phyloP scores from a whole-genome alignment of 2,888 invertebrate genomes.

The Drosophila robusta region DNA sequence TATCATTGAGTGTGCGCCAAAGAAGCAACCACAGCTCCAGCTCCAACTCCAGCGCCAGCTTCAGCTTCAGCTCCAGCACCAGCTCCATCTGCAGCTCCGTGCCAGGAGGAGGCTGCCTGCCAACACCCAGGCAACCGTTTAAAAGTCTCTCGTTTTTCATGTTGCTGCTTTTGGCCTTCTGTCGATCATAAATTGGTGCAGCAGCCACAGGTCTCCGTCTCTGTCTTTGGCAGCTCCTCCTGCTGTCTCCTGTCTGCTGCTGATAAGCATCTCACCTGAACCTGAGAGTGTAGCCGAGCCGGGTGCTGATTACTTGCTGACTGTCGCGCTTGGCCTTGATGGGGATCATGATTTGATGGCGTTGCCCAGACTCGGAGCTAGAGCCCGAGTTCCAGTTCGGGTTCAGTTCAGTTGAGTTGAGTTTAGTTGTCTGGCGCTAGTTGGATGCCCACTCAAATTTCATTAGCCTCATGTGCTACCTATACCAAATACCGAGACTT shows the following conservation, averaged over 20 bases:
- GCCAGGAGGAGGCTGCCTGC: slow-evolving; percentile 36
- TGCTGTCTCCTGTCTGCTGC: slow-evolving; percentile 55
- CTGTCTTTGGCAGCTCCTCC: slow-evolving; percentile 32
- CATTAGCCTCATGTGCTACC: slow-evolving; percentile 68
- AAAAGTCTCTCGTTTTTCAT: slow-evolving; percentile 21
- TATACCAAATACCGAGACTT: slow-evolving; percentile 42
- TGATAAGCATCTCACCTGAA: slow-evolving; percentile 69
- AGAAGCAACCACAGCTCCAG: slow-evolving; percentile 21
- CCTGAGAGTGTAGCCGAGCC: slow-evolving; percentile 29
- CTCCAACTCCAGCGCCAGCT: not conserved
- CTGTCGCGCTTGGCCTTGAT: slow-evolving; percentile 71
- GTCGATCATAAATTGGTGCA: slow-evolving; percentile 81
- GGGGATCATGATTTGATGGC: slow-evolving; percentile 64
- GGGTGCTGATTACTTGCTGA: slow-evolving; percentile 70
- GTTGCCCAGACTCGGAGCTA: slow-evolving; percentile 34
- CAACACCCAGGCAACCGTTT: slow-evolving; percentile 50
- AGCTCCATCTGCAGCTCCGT: slow-evolving; percentile 11
- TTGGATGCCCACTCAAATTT: slow-evolving; percentile 61
- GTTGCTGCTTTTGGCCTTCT: slow-evolving; percentile 53
- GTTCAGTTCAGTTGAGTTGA: slow-evolving; percentile 9
- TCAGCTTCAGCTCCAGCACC: slow-evolving; percentile 8
- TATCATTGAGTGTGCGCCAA: slow-evolving; percentile 66
- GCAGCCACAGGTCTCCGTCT: slow-evolving; percentile 32
- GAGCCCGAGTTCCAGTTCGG: not conserved
- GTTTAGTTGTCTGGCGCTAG: slow-evolving; percentile 39